Evolutionary conservation across 2,888 invertebrate genomes (phyloP).

Genomic region (Drosophila kuntzei): DNA sequence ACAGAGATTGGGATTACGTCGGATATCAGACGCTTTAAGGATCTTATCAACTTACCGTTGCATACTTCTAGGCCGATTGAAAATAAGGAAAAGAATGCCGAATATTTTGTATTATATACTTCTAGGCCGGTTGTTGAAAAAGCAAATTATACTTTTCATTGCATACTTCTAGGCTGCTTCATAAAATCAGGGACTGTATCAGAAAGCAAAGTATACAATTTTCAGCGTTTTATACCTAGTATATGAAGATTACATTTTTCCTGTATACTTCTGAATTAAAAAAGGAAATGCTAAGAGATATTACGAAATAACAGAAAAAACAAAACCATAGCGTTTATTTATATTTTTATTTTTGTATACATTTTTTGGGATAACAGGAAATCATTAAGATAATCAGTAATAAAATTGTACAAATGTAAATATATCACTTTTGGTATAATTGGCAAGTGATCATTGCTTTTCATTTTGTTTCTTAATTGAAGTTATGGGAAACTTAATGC

Average conservation of each 20-base stretch:
- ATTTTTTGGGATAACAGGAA: too few relatives aligned
- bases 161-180: conserved; percentile 7
- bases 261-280: too few relatives aligned
- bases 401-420: too few relatives aligned
- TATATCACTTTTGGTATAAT: too few relatives aligned
- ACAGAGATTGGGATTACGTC: neutral
- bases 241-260: too few relatives aligned
- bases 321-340: too few relatives aligned
- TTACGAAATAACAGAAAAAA: neutral
- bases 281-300: too few relatives aligned
- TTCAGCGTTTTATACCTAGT: too few relatives aligned
- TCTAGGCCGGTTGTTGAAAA: neutral
- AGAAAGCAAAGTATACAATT: too few relatives aligned
- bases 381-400: too few relatives aligned
- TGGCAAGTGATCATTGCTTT: too few relatives aligned
- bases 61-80: conserved; percentile 34
- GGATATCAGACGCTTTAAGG: neutral
- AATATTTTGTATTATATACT: neutral
- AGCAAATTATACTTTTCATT: neutral
- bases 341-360: neutral
- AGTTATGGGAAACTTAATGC: neutral
- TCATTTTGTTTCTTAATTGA: neutral
- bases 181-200: too few relatives aligned
- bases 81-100: neutral
- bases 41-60: conserved; percentile 5